These are phyloP conservation scores for Sminthurinus aureus DNA, from an alignment of 2,888 invertebrate genomes.

Conservation along the genomic window DNA sequence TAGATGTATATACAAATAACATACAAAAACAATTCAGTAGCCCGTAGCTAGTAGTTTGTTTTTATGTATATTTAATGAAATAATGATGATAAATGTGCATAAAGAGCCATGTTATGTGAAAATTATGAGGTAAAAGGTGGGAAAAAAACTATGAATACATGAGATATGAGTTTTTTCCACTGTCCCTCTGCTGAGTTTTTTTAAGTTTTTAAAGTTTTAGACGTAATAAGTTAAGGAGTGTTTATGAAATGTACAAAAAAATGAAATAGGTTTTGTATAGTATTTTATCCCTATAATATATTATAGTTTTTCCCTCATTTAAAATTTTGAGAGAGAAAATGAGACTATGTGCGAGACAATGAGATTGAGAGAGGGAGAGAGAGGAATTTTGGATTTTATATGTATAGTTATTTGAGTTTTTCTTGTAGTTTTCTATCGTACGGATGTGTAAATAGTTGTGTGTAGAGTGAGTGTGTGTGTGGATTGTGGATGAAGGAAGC, in stretches of 20 bases:
- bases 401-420: background rate
- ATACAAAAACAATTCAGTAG: background rate
- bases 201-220: too few relatives aligned
- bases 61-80: background rate
- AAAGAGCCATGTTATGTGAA: background rate
- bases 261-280: too few relatives aligned
- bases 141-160: background rate
- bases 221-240: too few relatives aligned
- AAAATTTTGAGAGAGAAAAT: constrained; percentile 10
- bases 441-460: background rate
- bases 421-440: background rate
- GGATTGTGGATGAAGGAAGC: background rate
- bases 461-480: background rate
- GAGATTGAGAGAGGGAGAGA: background rate
- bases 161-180: background rate
- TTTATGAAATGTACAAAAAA: too few relatives aligned
- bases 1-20: too few relatives aligned
- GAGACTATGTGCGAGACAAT: background rate
- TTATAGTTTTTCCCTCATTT: too few relatives aligned
- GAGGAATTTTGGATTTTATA: too few relatives aligned
- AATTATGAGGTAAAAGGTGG: background rate
- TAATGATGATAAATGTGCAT: background rate
- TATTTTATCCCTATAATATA: too few relatives aligned
- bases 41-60: background rate
- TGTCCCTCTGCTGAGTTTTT: too few relatives aligned